These are phyloP conservation scores for Napeogenes sylphis DNA, from an alignment of 2,888 invertebrate genomes.

Conservation along the genomic window DNA sequence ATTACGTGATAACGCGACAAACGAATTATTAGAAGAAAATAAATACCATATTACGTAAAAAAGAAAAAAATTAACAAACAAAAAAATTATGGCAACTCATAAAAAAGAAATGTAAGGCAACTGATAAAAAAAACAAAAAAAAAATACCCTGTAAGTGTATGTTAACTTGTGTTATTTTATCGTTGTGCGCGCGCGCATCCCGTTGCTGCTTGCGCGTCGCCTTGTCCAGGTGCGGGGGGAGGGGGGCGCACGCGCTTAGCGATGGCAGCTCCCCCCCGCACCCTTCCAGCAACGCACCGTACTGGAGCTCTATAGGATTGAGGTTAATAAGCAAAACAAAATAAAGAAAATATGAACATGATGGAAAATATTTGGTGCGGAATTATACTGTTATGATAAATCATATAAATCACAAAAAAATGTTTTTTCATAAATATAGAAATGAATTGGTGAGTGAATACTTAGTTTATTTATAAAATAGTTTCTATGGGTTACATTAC, in stretches of 20 bases:
- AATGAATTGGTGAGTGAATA: no score
- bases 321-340: conserved; percentile 41
- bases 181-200: conserved; percentile 83
- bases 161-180: conserved; percentile 87
- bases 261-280: conserved; percentile 76
- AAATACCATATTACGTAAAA: neutral
- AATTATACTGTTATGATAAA: no score
- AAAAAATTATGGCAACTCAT: conserved; percentile 23
- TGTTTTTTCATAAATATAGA: no score
- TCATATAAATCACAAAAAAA: no score
- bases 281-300: conserved; percentile 73
- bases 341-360: conserved; percentile 34
- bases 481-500: no score
- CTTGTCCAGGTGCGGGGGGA: conserved; percentile 79
- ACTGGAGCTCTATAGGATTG: conserved; percentile 74
- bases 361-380: conserved; percentile 24
- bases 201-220: conserved; percentile 76
- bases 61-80: conserved; percentile 18
- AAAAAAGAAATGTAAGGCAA: conserved; percentile 28
- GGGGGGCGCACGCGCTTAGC: conserved; percentile 69
- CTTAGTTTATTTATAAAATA: no score
- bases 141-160: conserved; percentile 89
- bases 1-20: neutral
- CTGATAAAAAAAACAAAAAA: conserved; percentile 42
- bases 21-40: conserved; percentile 8